These are phyloP conservation scores for Heterotis niloticus DNA, from an alignment of 2,113 vertebrate species.

Conservation along the genomic window DNA sequence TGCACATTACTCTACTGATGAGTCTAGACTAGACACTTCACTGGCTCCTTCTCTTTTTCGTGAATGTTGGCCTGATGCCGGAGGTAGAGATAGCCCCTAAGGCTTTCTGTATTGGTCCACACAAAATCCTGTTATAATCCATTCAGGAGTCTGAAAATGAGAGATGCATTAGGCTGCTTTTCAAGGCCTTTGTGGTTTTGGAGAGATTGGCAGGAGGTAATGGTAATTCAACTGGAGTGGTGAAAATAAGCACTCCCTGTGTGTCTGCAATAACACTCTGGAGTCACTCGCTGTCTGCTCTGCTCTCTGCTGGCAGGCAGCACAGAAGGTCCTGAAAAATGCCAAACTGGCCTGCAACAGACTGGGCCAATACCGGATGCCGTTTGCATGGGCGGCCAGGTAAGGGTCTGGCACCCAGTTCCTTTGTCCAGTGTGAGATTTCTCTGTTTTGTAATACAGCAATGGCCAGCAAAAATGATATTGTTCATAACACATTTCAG, in stretches of 20 bases:
- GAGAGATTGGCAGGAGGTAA: slow-evolving; percentile 19
- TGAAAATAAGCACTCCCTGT: slow-evolving; percentile 11
- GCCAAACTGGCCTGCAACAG: slow-evolving; percentile 89
- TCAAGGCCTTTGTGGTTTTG: slow-evolving; percentile 12
- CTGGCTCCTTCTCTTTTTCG: slow-evolving; percentile 31
- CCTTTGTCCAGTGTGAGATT: neutral
- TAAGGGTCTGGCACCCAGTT: slow-evolving; percentile 43
- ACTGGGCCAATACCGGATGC: slow-evolving; percentile 92
- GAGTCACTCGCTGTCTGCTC: slow-evolving; percentile 22
- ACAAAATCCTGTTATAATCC: slow-evolving; percentile 28
- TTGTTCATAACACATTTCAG: neutral
- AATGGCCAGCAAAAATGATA: neutral
- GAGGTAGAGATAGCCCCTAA: slow-evolving; percentile 31
- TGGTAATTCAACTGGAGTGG: slow-evolving; percentile 20
- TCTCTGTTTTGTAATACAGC: neutral
- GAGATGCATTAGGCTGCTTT: slow-evolving; percentile 24
- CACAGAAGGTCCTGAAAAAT: slow-evolving; percentile 96
- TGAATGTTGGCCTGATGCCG: slow-evolving; percentile 29
- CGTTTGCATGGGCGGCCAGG: slow-evolving; percentile 97
- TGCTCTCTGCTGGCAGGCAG: slow-evolving; percentile 72
- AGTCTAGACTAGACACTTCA: neutral
- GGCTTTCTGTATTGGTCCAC: slow-evolving; percentile 47
- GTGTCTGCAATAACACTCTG: neutral
- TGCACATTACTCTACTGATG: neutral
- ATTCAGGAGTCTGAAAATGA: slow-evolving; percentile 19